Evolutionary conservation across 1,140 invertebrate genomes (phyloP), one percentile per base, ranked within the genome.

Genomic region (Tachypleus tridentatus): DNA sequence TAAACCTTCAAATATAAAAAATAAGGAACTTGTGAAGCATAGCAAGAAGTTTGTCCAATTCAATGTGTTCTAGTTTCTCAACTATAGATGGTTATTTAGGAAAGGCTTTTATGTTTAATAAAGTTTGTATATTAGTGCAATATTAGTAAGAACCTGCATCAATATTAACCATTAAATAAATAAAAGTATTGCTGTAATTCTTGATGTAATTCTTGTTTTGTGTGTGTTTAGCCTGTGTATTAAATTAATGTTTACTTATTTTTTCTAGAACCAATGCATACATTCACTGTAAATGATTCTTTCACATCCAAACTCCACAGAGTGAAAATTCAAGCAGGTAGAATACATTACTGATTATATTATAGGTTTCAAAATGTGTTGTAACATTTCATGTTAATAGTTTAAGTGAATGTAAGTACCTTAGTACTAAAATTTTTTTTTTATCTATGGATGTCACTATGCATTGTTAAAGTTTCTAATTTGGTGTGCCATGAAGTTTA

Each of bases 281-380:
- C 87, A 71, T 99, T 99, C 76, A 87, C 84, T 73, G 93, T 99
- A 4, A 99, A 99, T 79, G 97, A 99, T 76, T 88, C 89, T 67
- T 99, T 99, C 79, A 91, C 91, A 51, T 99, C 96, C 51, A 98
- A 98, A 81, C 82, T 98, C 69, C 90, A 96, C 77, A 86, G 93
- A 84, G 82, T 84, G 6, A 83, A 82, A 73, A 83, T 84, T 66
- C 82, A 83, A 70, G 79, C 80, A 71, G 93, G 77, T 79, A 72
- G 29, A 29, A 29, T 29, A 29, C 29, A 29, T 29, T 29, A 2
- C 29, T 29, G 0, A 29, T 29, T 2, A 29, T 29, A 29, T 29
- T 29, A 29, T 29, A 29, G 29, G 29, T 29, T 29, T 29, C 29
- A 29, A 29, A 29, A 29, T 29, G 29, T 29, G 29, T 29, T 29